phyloP scores from a whole-genome alignment of 1,140 invertebrate species.

The Euura saliciscinereae region DNA sequence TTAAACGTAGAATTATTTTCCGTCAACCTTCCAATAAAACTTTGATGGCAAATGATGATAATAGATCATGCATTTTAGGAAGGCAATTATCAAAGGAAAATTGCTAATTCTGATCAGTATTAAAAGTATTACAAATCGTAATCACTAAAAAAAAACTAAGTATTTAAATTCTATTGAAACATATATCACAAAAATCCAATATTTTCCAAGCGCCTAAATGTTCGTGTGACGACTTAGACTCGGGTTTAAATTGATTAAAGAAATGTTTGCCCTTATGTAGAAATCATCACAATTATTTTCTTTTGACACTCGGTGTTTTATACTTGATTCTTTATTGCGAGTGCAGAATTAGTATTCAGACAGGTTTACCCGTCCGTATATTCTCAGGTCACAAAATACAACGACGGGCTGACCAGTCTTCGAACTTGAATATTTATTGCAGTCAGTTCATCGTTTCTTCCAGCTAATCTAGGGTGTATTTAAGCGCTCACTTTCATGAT shows the following conservation, averaged over 20 bases:
- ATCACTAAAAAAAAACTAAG: background rate
- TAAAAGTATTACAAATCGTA: background rate
- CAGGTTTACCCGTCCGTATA: no score
- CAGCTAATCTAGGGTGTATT: no score
- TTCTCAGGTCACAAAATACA: no score
- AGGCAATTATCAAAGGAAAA: constrained; percentile 3
- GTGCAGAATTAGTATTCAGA: no score
- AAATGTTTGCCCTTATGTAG: background rate
- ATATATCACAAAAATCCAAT: background rate
- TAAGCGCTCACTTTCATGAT: no score
- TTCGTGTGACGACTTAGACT: background rate
- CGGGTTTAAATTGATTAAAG: background rate
- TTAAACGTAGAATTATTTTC: background rate
- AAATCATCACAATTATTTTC: background rate
- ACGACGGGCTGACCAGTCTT: no score
- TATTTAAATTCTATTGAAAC: background rate
- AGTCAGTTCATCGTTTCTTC: no score
- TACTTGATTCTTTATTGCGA: no score
- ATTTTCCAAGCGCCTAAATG: background rate
- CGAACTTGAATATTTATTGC: no score
- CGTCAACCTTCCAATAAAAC: background rate
- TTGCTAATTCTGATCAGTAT: background rate
- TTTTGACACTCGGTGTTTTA: no score
- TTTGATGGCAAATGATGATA: background rate
- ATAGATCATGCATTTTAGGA: background rate